Evolutionary conservation across 2,888 invertebrate genomes (phyloP).

Genomic region (Capitulum mitella): DNA sequence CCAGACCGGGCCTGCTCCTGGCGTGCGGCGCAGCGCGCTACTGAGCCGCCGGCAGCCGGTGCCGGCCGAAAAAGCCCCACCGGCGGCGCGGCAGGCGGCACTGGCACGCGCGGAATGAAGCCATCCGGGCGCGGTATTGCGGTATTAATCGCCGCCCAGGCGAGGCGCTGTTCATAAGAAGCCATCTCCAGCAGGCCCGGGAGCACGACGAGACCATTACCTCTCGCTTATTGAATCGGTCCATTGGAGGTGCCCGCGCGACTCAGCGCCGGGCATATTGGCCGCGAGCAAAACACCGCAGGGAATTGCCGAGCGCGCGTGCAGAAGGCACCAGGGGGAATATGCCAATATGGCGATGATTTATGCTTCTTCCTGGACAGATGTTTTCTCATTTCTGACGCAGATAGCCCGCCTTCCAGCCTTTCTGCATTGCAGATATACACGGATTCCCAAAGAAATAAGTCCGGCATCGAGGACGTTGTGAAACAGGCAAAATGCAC

Average conservation of each 20-base stretch:
- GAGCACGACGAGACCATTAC: too few species aligned
- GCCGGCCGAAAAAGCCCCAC: neutral
- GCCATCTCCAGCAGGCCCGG: neutral
- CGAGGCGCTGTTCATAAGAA: neutral
- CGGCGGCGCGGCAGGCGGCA: neutral
- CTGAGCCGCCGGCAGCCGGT: neutral
- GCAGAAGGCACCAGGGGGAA: too few species aligned
- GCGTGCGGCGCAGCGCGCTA: neutral
- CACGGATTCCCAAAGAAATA: too few species aligned
- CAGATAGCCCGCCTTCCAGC: too few species aligned
- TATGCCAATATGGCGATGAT: neutral
- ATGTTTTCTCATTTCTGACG: too few species aligned
- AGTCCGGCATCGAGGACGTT: too few species aligned
- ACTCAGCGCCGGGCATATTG: neutral
- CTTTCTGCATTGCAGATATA: too few species aligned
- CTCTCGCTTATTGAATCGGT: neutral
- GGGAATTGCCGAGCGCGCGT: too few species aligned
- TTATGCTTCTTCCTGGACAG: neutral
- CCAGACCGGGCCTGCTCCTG: neutral
- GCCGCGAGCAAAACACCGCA: neutral
- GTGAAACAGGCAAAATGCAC: too few species aligned
- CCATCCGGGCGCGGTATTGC: neutral
- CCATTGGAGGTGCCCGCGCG: too few species aligned
- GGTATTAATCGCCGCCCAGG: neutral
- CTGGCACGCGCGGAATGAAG: neutral